phyloP scores from a whole-genome alignment of 37 sponge, comb jelly and placozoan species.

The Petrosia ficiformis region DNA sequence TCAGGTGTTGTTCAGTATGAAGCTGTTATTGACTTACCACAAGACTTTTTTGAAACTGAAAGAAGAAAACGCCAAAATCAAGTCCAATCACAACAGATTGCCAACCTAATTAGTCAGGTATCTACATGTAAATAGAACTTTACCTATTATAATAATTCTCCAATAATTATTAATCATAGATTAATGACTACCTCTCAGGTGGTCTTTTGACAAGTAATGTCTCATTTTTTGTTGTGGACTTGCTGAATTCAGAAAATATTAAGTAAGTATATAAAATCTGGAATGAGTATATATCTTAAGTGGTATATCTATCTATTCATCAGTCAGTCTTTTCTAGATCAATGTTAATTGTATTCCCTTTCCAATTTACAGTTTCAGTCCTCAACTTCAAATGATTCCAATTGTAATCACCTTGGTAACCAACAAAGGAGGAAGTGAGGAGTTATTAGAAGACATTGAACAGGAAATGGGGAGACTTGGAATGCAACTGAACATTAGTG shows the following conservation, averaged over 20 bases:
- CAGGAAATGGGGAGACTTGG: neutral
- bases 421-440: neutral
- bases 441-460: neutral
- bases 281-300: too few species aligned
- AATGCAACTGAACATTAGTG: neutral
- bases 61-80: too few species aligned
- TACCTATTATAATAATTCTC: too few species aligned
- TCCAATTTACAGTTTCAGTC: neutral
- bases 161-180: too few species aligned
- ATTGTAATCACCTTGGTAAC: neutral
- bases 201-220: too few species aligned
- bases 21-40: neutral
- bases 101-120: too few species aligned
- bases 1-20: constrained; percentile 29
- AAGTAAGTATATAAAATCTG: too few species aligned
- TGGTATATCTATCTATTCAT: neutral
- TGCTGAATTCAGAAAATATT: too few species aligned
- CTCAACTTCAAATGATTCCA: neutral
- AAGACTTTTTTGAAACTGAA: neutral
- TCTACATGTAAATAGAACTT: too few species aligned
- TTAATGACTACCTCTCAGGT: too few species aligned
- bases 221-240: too few species aligned
- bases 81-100: too few species aligned
- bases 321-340: neutral
- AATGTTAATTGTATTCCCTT: neutral